Conservation (phyloP, 2,888 invertebrate genomes). For the Ctena decussata region DNA sequence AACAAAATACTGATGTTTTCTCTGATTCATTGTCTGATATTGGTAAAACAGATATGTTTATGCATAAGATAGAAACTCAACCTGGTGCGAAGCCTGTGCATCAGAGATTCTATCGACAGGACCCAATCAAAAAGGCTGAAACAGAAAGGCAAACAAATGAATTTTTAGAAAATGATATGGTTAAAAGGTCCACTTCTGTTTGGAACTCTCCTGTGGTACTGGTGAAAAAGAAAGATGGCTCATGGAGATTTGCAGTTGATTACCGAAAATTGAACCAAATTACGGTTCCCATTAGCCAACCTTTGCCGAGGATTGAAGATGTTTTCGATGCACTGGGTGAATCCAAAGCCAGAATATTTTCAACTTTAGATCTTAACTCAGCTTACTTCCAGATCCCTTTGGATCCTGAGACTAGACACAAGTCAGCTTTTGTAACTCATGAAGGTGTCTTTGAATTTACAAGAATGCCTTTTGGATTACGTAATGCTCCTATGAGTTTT, state of each 20-base stretch:
- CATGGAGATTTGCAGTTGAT: conserved; percentile 56
- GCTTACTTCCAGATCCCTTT: conserved; percentile 57
- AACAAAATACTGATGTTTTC: conserved; percentile 37
- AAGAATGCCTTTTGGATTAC: conserved; percentile 60
- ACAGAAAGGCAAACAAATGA: conserved; percentile 20
- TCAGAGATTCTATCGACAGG: conserved; percentile 3
- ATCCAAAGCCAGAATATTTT: conserved; percentile 47
- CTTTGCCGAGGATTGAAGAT: conserved; percentile 57
- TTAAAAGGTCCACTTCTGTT: background rate
- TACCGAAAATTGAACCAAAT: conserved; percentile 46
- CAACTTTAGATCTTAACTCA: conserved; percentile 55
- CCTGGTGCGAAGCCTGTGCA: conserved; percentile 38
- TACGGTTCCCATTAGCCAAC: conserved; percentile 44
- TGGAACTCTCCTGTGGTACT: conserved; percentile 52
- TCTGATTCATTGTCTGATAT: conserved; percentile 2
- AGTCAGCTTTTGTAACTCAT: conserved; percentile 60
- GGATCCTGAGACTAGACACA: conserved; percentile 51
- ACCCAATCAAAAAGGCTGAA: conserved; percentile 17
- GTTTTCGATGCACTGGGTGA: conserved; percentile 64
- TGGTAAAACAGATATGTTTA: background rate
- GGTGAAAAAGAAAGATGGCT: conserved; percentile 53
- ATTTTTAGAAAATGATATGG: background rate
- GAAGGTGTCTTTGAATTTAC: conserved; percentile 54
- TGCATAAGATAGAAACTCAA: conserved; percentile 44
- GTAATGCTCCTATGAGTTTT: conserved; percentile 56